These are phyloP conservation scores for Oncorhynchus kisutch DNA, from an alignment of 2,113 vertebrate species.

Conservation along the genomic window DNA sequence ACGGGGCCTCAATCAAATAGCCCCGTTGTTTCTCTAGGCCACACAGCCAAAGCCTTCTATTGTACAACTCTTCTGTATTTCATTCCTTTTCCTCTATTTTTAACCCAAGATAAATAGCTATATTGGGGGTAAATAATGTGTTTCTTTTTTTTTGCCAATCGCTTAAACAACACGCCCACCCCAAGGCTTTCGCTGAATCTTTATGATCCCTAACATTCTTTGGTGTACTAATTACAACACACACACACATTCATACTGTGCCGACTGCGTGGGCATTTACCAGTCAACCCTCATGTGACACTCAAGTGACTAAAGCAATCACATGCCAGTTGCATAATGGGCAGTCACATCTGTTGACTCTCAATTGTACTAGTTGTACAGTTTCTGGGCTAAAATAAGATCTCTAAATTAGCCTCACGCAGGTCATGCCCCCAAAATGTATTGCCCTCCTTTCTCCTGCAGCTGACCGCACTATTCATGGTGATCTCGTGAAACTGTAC, in stretches of 20 bases:
- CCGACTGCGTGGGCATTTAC: conserved; percentile 16
- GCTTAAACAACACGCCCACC: not conserved
- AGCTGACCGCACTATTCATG: not conserved
- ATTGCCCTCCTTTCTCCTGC: not conserved
- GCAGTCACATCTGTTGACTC: not conserved
- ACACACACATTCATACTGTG: conserved; percentile 10
- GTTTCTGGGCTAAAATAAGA: not conserved
- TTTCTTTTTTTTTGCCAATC: not conserved
- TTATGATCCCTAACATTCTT: not conserved
- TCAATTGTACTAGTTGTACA: not conserved
- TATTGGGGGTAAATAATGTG: not conserved
- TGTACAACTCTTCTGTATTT: not conserved
- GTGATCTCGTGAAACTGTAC: not conserved
- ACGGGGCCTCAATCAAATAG: not conserved
- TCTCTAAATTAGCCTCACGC: not conserved
- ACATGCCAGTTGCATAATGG: conserved; percentile 28
- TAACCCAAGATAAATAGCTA: not conserved
- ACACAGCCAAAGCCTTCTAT: not conserved
- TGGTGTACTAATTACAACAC: not conserved
- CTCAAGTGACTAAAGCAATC: conserved; percentile 29
- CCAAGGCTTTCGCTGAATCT: not conserved
- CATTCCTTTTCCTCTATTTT: not conserved
- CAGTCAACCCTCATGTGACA: conserved; percentile 30
- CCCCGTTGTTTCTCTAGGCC: not conserved
- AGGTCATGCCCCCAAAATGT: not conserved